Evolutionary conservation across 2,113 vertebrate species (phyloP).

Genomic region (Peromyscus polionotus): DNA sequence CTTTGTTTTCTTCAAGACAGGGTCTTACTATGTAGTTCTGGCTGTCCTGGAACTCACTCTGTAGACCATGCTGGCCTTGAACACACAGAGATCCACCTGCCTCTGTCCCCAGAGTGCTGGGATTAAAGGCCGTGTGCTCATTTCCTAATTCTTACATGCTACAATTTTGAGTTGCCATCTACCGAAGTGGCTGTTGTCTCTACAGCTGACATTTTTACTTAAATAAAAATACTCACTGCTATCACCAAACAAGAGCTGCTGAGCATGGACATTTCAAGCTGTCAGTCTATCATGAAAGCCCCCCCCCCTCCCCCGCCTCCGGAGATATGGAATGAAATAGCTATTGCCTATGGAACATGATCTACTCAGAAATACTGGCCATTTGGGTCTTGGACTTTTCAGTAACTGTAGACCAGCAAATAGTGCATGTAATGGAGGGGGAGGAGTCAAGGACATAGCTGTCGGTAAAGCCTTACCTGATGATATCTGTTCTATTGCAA

Average conservation of each 20-base stretch:
- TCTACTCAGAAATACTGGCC: neutral
- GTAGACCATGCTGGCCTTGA: neutral
- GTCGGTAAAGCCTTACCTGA: no score
- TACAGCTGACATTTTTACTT: neutral
- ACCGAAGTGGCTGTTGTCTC: neutral
- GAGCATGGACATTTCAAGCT: neutral
- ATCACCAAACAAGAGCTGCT: neutral
- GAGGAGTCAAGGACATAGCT: neutral
- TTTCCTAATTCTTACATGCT: neutral
- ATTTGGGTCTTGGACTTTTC: neutral
- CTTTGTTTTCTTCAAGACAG: neutral
- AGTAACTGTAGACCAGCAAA: neutral
- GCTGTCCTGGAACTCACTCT: neutral
- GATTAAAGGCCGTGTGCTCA: neutral
- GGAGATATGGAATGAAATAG: neutral
- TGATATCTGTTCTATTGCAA: neutral
- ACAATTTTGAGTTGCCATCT: neutral
- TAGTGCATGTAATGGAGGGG: fast-evolving
- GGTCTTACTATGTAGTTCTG: neutral
- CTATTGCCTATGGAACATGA: fast-evolving
- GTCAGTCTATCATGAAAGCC: neutral
- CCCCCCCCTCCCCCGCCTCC: no score
- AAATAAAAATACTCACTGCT: neutral
- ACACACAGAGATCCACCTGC: neutral
- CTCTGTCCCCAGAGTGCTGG: neutral